Evolutionary conservation across 1,140 invertebrate species (phyloP).

Genomic region (Aplysia californica): DNA sequence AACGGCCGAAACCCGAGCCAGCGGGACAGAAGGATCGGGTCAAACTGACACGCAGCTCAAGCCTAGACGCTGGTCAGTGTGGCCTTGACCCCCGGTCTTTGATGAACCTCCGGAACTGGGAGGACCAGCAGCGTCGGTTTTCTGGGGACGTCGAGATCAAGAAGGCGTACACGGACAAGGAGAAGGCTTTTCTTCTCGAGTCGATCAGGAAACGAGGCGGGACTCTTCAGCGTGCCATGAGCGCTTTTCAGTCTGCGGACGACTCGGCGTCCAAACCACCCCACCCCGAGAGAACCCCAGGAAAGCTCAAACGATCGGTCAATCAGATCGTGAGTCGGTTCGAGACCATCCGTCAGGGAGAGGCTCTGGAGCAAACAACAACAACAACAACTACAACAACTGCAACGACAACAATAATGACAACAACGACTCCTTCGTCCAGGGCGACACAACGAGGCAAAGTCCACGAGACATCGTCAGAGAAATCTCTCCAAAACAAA

Average conservation of each 20-base stretch:
- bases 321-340: not conserved
- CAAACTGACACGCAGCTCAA: not conserved
- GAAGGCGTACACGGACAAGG: conserved; percentile 11
- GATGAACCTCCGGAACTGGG: not conserved
- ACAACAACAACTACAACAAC: not conserved
- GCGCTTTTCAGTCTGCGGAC: not conserved
- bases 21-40: not conserved
- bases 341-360: not conserved
- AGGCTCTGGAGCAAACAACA: not conserved
- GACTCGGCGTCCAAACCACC: not conserved
- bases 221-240: not conserved
- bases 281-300: too few species aligned
- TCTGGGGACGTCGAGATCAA: not conserved
- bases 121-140: not conserved
- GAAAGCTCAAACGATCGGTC: not conserved
- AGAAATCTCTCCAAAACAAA: not conserved
- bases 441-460: too few species aligned
- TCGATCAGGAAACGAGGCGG: not conserved
- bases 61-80: not conserved
- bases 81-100: not conserved
- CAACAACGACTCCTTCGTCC: too few species aligned
- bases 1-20: not conserved
- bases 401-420: not conserved
- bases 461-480: too few species aligned
- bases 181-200: conserved; percentile 7